These are phyloP conservation scores for Anguilla pacifica DNA, from an alignment of 2,797 vertebrate genomes.

Conservation along the genomic window DNA sequence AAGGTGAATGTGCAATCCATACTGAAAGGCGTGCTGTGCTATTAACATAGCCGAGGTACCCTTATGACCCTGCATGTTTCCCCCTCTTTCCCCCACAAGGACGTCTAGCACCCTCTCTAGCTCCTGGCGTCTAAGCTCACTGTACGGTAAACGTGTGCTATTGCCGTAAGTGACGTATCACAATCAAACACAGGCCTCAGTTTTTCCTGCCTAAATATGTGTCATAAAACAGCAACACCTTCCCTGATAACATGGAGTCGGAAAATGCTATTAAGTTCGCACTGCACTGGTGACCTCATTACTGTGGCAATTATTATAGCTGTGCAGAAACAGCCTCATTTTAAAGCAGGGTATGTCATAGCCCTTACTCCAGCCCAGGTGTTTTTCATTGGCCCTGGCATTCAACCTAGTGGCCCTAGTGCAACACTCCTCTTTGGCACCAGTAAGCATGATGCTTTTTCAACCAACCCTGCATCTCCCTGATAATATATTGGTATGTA, in stretches of 20 bases:
- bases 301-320: constrained; percentile 33
- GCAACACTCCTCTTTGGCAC: background rate
- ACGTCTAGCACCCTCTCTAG: background rate
- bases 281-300: constrained; percentile 39
- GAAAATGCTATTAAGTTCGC: constrained; percentile 39
- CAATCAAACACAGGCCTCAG: constrained; percentile 48
- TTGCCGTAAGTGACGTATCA: constrained; percentile 19
- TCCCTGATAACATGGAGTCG: constrained; percentile 31
- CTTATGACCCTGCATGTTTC: background rate
- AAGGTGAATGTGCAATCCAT: background rate
- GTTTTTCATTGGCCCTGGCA: constrained; percentile 44
- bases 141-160: constrained; percentile 21
- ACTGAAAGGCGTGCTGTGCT: background rate
- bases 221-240: constrained; percentile 20
- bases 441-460: background rate
- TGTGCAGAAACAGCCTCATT: constrained; percentile 51
- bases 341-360: constrained; percentile 32
- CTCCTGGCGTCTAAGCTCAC: background rate
- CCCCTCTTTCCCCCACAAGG: background rate
- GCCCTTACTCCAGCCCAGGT: constrained; percentile 5
- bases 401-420: constrained; percentile 12
- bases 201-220: constrained; percentile 34
- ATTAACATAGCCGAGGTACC: background rate
- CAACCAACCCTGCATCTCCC: background rate
- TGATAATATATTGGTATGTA: background rate